Base-by-base conservation (phyloP, 2,797 vertebrate species). In the Argyrosomus regius region DNA sequence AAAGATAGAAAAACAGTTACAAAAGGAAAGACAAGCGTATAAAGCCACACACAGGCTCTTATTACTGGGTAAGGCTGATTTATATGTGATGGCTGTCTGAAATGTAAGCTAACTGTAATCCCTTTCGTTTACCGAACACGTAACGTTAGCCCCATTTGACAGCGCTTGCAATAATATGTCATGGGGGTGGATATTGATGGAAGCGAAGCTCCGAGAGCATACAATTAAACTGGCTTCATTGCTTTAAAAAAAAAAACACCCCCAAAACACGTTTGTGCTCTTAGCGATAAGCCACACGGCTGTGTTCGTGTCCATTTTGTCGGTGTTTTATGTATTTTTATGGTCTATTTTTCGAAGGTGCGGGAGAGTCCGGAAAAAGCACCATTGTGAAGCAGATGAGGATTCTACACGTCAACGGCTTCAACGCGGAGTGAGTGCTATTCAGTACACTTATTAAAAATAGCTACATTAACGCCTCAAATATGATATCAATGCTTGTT, bases 371-470 rank as follows among this genome's bases (percentile, higher is more conserved):
- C 85, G 98, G 98, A 92, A 99, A 99, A 95, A 99, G 98, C 97
- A 99, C 98, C 86, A 99, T 99, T 91, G 98, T 99, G 94, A 99
- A 99, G 95, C 98, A 99, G 92, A 99, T 99, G 98, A 96, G 95
- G 95, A 99, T 99, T 80, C 96, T 99, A 92, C 98, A 99, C 88
- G 98, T 99, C 95, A 99, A 99, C 90, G 98, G 98, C 92, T 99
- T 99, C 95, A 99, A 99, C 94, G 97, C 98, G 82, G 98, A 99
- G 98, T 99, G 97, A 98, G 98, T 95, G 83, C 75, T 79, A 24
- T 81, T 77, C 80, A 49, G 9, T 72, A 20, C 59, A 70, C 57
- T 52, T 69, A n/a, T 72, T 66, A 69, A 80, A 39, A 43, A 43
- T 22, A 48, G 66, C 76, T 3, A 68, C 82, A n/a, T 59, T 58